Percentiles rank a stretch among this genome's conserved stretches.
These are phyloP conservation scores for Kryphioiulus occultus DNA, from an alignment of 2,888 invertebrate species.

Conservation along the genomic window DNA sequence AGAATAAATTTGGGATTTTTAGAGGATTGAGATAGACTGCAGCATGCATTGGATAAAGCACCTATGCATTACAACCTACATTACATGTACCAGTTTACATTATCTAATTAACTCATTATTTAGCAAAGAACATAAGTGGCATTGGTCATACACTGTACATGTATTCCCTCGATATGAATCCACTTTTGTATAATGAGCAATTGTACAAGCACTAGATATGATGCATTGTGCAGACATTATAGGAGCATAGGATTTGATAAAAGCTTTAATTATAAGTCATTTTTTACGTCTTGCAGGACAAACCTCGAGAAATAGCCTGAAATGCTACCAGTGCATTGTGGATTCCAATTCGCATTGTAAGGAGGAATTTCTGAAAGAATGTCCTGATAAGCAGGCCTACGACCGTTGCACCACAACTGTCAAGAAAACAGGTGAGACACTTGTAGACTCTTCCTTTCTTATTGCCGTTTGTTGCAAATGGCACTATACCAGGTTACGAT, in stretches of 20 bases:
- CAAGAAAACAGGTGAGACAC: constrained; percentile 54
- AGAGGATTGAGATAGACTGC: background rate
- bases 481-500: too few relatives aligned
- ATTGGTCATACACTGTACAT: too few relatives aligned
- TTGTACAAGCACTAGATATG: too few relatives aligned
- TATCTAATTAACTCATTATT: background rate
- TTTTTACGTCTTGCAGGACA: background rate
- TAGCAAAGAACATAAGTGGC: background rate
- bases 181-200: too few relatives aligned
- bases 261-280: background rate
- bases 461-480: too few relatives aligned
- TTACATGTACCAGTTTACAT: background rate
- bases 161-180: too few relatives aligned
- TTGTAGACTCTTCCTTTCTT: too few relatives aligned
- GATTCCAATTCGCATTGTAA: constrained; percentile 31
- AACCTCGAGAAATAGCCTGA: background rate
- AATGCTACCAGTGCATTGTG: constrained; percentile 47
- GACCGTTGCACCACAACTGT: constrained; percentile 56
- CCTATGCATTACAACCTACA: background rate
- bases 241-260: too few relatives aligned
- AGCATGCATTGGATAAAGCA: background rate
- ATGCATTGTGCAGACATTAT: too few relatives aligned
- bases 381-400: constrained; percentile 56
- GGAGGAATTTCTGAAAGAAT: constrained; percentile 54
- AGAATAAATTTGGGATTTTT: background rate